These are phyloP conservation scores for Dissostichus mawsoni DNA, from an alignment of 2,113 vertebrate genomes.

Conservation along the genomic window DNA sequence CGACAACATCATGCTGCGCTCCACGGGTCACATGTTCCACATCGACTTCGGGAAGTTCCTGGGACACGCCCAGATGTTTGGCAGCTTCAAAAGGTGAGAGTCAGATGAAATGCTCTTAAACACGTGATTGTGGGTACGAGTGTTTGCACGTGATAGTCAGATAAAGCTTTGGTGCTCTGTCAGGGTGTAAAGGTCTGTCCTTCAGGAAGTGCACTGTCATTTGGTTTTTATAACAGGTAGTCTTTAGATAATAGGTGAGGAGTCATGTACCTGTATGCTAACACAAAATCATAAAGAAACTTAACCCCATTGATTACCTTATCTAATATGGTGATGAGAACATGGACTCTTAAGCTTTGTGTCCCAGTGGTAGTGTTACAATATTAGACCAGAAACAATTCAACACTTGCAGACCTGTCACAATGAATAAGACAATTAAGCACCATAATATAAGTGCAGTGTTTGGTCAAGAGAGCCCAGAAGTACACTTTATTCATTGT, in stretches of 20 bases:
- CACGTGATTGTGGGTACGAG: not conserved
- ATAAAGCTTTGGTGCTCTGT: not conserved
- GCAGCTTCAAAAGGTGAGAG: slow-evolving; percentile 95
- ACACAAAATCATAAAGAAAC: not conserved
- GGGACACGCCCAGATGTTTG: slow-evolving; percentile 98
- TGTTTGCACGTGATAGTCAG: not conserved
- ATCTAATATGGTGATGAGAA: not conserved
- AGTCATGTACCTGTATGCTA: not conserved
- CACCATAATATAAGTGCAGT: too few relatives aligned
- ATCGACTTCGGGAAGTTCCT: slow-evolving; percentile 99
- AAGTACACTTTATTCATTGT: too few relatives aligned
- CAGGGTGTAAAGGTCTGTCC: slow-evolving; percentile 10
- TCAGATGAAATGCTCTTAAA: not conserved
- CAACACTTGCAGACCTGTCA: not conserved
- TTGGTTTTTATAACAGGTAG: not conserved
- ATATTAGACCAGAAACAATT: not conserved
- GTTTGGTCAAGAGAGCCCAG: too few relatives aligned
- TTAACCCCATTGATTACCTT: not conserved
- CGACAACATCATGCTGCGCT: slow-evolving; percentile 98
- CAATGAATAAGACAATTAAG: too few relatives aligned
- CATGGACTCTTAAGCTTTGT: not conserved
- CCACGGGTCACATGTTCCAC: slow-evolving; percentile 98
- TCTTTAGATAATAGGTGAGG: not conserved
- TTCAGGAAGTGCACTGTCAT: not conserved
- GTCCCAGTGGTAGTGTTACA: not conserved